These are phyloP conservation scores for Ceratina australensis DNA, from an alignment of 1,140 invertebrate genomes.

Conservation along the genomic window DNA sequence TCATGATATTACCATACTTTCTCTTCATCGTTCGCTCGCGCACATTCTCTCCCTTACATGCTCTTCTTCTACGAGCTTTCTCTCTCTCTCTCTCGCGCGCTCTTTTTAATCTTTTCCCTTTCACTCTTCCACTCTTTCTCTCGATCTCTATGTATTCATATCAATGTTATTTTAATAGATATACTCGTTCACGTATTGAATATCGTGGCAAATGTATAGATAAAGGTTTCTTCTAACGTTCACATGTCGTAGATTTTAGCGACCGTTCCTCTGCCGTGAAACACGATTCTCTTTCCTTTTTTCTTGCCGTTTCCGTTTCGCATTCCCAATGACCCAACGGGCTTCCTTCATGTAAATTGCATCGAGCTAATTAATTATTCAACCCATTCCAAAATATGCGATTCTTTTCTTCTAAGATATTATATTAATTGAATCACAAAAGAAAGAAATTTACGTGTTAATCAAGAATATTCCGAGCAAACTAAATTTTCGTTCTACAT, in stretches of 20 bases:
- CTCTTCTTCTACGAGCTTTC: conserved; percentile 48
- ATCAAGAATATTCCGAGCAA: too few relatives aligned
- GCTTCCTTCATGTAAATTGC: not conserved
- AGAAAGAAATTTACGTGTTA: too few relatives aligned
- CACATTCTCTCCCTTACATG: conserved; percentile 63
- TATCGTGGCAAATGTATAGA: conserved; percentile 73
- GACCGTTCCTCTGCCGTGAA: conserved; percentile 47
- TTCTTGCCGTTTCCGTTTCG: not conserved
- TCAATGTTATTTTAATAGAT: conserved; percentile 62
- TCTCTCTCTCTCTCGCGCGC: conserved; percentile 39
- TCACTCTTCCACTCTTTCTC: conserved; percentile 62
- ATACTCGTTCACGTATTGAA: conserved; percentile 74
- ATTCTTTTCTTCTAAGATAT: too few relatives aligned
- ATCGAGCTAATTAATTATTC: not conserved
- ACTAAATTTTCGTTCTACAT: too few relatives aligned
- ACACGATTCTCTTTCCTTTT: conserved; percentile 37
- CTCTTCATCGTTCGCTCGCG: conserved; percentile 64
- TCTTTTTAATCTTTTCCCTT: conserved; percentile 40
- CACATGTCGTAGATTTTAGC: conserved; percentile 48
- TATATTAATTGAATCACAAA: too few relatives aligned
- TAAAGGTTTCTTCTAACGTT: conserved; percentile 61
- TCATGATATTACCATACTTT: conserved; percentile 76
- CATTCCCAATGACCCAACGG: not conserved
- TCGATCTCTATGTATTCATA: conserved; percentile 63
- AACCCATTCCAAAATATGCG: not conserved